phyloP scores from a whole-genome alignment of 2,113 vertebrate species.

The Euleptes europaea region DNA sequence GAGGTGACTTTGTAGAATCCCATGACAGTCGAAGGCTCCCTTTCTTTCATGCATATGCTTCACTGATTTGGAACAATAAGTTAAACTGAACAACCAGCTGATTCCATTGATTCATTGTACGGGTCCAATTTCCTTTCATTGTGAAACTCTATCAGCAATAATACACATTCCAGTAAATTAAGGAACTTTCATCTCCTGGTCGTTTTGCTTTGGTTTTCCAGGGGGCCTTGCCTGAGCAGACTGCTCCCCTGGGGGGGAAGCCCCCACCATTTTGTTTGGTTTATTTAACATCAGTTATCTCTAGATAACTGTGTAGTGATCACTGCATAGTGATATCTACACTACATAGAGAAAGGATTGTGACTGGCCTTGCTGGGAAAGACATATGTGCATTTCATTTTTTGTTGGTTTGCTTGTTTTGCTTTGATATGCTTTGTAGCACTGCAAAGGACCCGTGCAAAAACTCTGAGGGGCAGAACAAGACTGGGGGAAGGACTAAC shows the following conservation, averaged over 20 bases:
- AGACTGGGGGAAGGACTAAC: rapidly evolving
- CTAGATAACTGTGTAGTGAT: no score
- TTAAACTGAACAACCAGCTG: constrained; percentile 43
- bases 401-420: no score
- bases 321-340: neutral
- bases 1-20: constrained; percentile 45
- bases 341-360: neutral
- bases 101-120: constrained; percentile 45
- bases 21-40: constrained; percentile 20
- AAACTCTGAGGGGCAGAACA: neutral
- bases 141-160: neutral
- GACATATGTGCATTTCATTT: neutral
- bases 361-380: neutral
- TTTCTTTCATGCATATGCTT: constrained; percentile 14
- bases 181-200: neutral
- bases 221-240: neutral
- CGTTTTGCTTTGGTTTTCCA: neutral
- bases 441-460: neutral
- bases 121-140: constrained; percentile 30
- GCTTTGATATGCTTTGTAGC: no score
- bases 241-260: neutral
- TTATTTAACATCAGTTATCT: neutral
- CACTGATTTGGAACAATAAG: constrained; percentile 31
- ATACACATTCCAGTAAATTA: neutral
- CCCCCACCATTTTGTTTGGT: neutral